These are phyloP conservation scores for Amblyopsis rosae DNA, from an alignment of 2,113 vertebrate genomes.

Conservation along the genomic window DNA sequence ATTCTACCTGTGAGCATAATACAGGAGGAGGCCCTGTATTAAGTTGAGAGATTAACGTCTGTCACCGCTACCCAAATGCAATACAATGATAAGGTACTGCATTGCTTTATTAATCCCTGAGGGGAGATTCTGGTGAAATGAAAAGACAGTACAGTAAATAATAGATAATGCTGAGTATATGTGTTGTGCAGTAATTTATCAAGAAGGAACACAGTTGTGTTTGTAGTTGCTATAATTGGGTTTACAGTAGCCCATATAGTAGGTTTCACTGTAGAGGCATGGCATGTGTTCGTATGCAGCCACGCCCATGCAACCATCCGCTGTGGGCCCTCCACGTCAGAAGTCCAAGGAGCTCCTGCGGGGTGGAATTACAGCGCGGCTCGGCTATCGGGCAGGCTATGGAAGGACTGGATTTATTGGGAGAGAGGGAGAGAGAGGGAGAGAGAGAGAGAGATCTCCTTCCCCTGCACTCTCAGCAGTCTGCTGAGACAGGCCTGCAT, in stretches of 20 bases:
- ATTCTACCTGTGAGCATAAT: constrained; percentile 14
- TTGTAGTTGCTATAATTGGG: not conserved
- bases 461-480: constrained; percentile 77
- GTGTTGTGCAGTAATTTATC: not conserved
- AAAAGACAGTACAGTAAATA: too few relatives aligned
- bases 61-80: too few relatives aligned
- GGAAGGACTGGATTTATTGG: constrained; percentile 73
- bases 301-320: constrained; percentile 23
- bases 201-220: not conserved
- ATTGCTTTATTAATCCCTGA: too few relatives aligned
- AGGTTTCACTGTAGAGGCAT: not conserved
- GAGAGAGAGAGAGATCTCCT: constrained; percentile 77
- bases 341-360: constrained; percentile 36
- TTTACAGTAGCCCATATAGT: not conserved
- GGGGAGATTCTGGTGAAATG: too few relatives aligned
- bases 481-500: constrained; percentile 71
- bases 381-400: constrained; percentile 64
- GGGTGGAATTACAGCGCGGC: constrained; percentile 76
- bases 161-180: not conserved
- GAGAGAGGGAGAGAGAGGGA: constrained; percentile 77
- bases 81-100: too few relatives aligned
- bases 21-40: constrained; percentile 2
- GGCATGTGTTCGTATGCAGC: not conserved
- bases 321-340: constrained; percentile 33
- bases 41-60: too few relatives aligned